phyloP scores from a whole-genome alignment of 2,888 invertebrate species.

The Myopa tessellatipennis region DNA sequence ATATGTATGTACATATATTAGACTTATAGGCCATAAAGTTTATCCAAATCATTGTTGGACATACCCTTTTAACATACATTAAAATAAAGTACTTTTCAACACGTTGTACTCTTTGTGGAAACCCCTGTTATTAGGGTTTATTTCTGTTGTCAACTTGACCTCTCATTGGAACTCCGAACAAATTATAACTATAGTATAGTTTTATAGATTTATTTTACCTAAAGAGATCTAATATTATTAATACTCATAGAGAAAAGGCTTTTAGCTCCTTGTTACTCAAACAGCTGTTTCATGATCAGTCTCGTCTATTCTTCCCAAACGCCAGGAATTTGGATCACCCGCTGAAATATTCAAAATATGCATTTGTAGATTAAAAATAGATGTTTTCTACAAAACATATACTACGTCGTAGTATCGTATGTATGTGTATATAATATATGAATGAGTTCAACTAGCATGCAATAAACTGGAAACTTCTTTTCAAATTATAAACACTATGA shows the following conservation, averaged over 20 bases:
- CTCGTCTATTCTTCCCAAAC: constrained; percentile 83
- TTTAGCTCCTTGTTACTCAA: constrained; percentile 67
- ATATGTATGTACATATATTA: too few relatives aligned
- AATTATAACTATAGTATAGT: neutral
- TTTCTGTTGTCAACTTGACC: too few relatives aligned
- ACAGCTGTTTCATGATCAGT: constrained; percentile 85
- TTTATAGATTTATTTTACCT: constrained; percentile 41
- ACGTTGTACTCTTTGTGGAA: constrained; percentile 19
- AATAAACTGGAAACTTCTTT: neutral
- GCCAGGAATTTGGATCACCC: constrained; percentile 83
- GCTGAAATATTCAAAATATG: constrained; percentile 65
- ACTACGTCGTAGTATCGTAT: neutral
- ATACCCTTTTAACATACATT: too few relatives aligned
- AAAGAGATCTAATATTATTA: constrained; percentile 60
- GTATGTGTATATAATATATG: neutral
- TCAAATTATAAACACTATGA: neutral
- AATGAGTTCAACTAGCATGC: neutral
- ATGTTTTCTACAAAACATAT: neutral
- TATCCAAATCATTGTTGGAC: too few relatives aligned
- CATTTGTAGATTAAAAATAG: too few relatives aligned
- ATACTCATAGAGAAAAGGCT: constrained; percentile 60
- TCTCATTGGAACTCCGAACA: too few relatives aligned
- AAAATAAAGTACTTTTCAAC: constrained; percentile 28
- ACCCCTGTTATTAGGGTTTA: too few relatives aligned
- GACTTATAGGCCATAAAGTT: too few relatives aligned